A percentile compares a stretch with the other conserved stretches of the same genome.
Evolutionary conservation across 1,140 invertebrate species (phyloP).

Genomic region (Rhagoletis pomonella): DNA sequence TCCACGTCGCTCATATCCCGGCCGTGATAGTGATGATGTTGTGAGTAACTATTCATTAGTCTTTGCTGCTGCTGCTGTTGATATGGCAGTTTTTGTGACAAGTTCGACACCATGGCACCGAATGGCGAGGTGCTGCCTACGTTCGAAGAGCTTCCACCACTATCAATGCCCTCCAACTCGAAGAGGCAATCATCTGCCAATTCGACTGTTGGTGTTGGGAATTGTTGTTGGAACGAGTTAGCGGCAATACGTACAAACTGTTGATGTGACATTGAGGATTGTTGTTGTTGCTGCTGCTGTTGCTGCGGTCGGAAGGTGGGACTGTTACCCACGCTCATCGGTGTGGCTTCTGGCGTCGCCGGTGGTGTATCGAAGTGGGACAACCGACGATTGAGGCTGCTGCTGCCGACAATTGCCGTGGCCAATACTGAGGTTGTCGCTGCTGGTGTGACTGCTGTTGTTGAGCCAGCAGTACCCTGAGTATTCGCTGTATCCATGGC

Average conservation of each 20-base stretch:
- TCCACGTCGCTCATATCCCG: constrained; percentile 65
- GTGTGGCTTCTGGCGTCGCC: constrained; percentile 72
- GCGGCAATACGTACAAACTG: constrained; percentile 50
- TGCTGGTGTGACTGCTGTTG: constrained; percentile 44
- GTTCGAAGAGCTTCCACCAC: constrained; percentile 3
- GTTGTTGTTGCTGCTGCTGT: constrained; percentile 59
- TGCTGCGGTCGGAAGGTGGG: constrained; percentile 71
- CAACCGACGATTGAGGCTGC: constrained; percentile 62
- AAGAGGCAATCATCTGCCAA: constrained; percentile 69
- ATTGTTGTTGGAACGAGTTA: constrained; percentile 58
- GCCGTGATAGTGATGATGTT: constrained; percentile 60
- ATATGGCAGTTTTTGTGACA: constrained; percentile 57
- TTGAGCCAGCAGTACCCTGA: constrained; percentile 43
- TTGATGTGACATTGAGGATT: constrained; percentile 41
- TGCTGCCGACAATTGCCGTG: constrained; percentile 58
- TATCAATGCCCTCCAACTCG: constrained; percentile 70
- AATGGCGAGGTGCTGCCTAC: neutral
- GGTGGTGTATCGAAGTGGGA: constrained; percentile 72
- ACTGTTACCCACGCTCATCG: constrained; percentile 73
- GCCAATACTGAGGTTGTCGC: constrained; percentile 50
- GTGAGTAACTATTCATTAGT: constrained; percentile 33
- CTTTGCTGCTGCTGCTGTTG: constrained; percentile 55
- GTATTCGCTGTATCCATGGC: constrained; percentile 50
- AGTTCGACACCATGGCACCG: constrained; percentile 52
- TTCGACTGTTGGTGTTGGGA: constrained; percentile 55